These are phyloP conservation scores for Tanypteryx hageni DNA, from an alignment of 2,888 invertebrate genomes.

Conservation along the genomic window DNA sequence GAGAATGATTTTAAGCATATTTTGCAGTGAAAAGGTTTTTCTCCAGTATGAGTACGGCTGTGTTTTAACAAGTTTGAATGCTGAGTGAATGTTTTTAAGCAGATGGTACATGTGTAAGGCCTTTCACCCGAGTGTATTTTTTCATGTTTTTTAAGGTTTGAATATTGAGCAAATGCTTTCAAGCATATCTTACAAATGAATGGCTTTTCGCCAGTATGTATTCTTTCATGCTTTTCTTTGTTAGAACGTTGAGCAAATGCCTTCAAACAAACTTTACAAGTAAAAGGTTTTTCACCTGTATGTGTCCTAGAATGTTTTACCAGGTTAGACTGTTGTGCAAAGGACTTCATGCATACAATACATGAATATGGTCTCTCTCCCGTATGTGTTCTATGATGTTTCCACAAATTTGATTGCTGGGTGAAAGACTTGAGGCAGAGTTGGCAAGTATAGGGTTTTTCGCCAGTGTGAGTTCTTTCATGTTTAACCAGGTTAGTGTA, in stretches of 20 bases:
- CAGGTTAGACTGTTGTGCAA: no score
- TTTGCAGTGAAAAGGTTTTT: no score
- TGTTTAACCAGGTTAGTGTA: conserved; percentile 41
- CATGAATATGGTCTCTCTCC: conserved; percentile 69
- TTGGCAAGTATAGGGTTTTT: conserved; percentile 71
- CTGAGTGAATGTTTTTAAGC: no score
- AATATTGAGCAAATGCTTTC: conserved; percentile 72
- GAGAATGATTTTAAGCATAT: no score
- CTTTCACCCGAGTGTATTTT: conserved; percentile 72
- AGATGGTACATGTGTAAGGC: background rate
- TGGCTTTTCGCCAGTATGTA: conserved; percentile 69
- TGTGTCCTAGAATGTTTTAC: no score
- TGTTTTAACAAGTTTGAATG: no score
- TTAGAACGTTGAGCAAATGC: no score
- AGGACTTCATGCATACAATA: no score
- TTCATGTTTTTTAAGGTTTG: conserved; percentile 72
- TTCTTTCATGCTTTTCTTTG: no score
- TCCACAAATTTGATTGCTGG: conserved; percentile 72
- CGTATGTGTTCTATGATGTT: conserved; percentile 72
- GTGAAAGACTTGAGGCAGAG: conserved; percentile 72
- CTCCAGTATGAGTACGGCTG: no score
- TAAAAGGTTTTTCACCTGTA: no score
- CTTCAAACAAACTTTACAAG: no score
- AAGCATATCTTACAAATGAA: conserved; percentile 71
- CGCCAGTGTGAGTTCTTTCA: conserved; percentile 69